Base-by-base conservation (phyloP, 2,113 vertebrate species). In the Oophaga pumilio region DNA sequence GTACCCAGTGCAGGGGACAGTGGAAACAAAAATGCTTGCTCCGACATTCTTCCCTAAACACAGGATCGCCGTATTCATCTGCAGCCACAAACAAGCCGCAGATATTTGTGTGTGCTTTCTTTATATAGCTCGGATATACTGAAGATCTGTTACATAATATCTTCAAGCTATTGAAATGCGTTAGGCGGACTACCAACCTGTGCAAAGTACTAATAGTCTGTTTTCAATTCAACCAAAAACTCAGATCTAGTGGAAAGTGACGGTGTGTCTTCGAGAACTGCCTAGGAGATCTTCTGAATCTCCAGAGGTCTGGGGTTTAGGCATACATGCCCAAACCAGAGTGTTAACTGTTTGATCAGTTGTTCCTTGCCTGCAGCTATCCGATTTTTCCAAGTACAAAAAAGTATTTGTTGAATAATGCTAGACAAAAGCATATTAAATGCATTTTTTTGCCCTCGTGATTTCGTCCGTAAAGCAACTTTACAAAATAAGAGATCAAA, bases 1-100 rank as follows among this genome's bases (percentile, higher is more conserved):
- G 83, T 87, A 76, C 86, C 86, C 56, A 64, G 68, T 74, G 78
- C 78, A 87, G 86, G 79, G 86, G 86, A 87, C 86, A 87, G 79
- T 62, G 68, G 79, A 82, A 87, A 87, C 8, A 82, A 87, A 83
- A 82, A 76, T 11, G 22, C 79, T 87, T 83, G 76, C 86, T 28
- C 79, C 76, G 17, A 57, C 78, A 87, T 82, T 87, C 86, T 87
- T 83, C 12, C 13, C 43, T 76, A 76, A 82, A 85, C 68, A 76
- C 57, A 87, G 76, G 68, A 49, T 22, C 59, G 83, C 76, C 24
- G 8, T 73, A 87, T 83, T 82, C 76, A 49, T 62, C 18, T 82
- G 9, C 15, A 26, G 82, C 80, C 86, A 66, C 79, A 76, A 83
- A 87, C 57, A 76, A 83, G 49, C n/a, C 33, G 8, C 56, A 80